Evolutionary conservation across 2,113 vertebrate species (phyloP), one percentile per base, ranked within the genome.

Genomic region (Pseudopipra pipra): DNA sequence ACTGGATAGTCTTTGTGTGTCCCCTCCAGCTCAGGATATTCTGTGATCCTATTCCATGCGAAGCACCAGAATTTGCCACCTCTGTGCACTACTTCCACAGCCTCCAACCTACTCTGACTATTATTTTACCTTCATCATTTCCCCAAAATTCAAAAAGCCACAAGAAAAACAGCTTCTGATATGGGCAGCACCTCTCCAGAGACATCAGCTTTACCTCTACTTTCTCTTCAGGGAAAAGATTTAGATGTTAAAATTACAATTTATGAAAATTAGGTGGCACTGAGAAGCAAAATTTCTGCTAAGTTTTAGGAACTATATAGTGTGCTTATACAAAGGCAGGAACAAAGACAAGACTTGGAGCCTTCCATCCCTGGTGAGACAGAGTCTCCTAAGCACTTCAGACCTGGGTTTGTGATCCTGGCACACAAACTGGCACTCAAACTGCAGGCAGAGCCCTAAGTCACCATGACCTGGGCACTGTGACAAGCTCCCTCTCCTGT

Each of bases 181-280:
- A 33, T 2, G 11, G 46, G n/a, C 33, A 87, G 46, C n/a, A 65
- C 13, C 59, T 33, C 51, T 66, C 7, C 72, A 83, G 22, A 18
- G 46, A 39, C 5, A 56, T 27, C 35, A 52, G 11, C 28, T 20
- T 71, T n/a, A 17, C 6, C 14, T 30, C 20, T 55, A 3, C 12
- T 70, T 51, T 62, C 41, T 70, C 25, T 41, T 59, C 73, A 55
- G 24, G 10, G 21, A 49, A 68, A 63, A 61, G 13, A 80, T 4
- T 41, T 8, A 22, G 17, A 19, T 63, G 46, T 62, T 68, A 59
- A 39, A 81, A 71, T 77, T 47, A 39, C 43, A 8, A 37, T 35
- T 77, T 56, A n/a, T 35, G 43, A 87, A 91, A 80, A 81, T 87
- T n/a, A 84, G 84, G 39, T 80, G 76, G 84, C 73, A 93, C 61